Evolutionary conservation across 2,797 vertebrate species (phyloP), one percentile per base, ranked within the genome.

Genomic region (Vespertilio murinus): DNA sequence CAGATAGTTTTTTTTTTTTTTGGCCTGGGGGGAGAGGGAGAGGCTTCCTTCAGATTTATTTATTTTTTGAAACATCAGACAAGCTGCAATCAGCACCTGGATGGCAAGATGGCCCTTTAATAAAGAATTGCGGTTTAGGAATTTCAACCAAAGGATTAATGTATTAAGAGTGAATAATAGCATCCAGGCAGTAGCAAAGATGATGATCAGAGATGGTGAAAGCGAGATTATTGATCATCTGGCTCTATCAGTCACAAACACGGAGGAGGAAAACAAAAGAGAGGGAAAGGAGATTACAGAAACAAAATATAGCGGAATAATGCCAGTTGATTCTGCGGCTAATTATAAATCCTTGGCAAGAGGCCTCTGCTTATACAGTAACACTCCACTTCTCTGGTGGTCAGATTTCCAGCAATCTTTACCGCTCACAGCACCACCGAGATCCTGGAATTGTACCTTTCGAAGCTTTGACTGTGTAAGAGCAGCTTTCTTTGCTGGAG

Each of bases 201-300:
- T 95, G 95, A 95, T 92, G 95, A 96, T 97, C 93, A 92, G 95
- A 94, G 91, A 69, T 89, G 85, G 88, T 91, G 90, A 95, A 96
- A 96, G 93, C 64, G 52, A 97, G 95, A 94, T 96, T 97, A 97
- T 97, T 96, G 97, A 97, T 97, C 95, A 95, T 94, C 85, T 95
- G 92, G 79, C 85, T 95, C 93, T 96, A 96, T 97, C 85, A 90
- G 93, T 87, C 94, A 96, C 92, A 95, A 93, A 93, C 93, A 97
- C 91, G 75, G 90, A 92, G 79, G 77, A 93, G 73, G 85, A 92
- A 96, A 95, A 96, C 96, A 96, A 97, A 97, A 93, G 74, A 54
- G 54, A 94, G 79, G 54, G 59, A 94, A 94, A 96, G 90, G 85
- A 95, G 90, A 96, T 97, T 96, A 96, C 92, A 97, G 95, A 92